Evolutionary conservation across 2,797 vertebrate species (phyloP).

Genomic region (Parotocinclus haroldoi): DNA sequence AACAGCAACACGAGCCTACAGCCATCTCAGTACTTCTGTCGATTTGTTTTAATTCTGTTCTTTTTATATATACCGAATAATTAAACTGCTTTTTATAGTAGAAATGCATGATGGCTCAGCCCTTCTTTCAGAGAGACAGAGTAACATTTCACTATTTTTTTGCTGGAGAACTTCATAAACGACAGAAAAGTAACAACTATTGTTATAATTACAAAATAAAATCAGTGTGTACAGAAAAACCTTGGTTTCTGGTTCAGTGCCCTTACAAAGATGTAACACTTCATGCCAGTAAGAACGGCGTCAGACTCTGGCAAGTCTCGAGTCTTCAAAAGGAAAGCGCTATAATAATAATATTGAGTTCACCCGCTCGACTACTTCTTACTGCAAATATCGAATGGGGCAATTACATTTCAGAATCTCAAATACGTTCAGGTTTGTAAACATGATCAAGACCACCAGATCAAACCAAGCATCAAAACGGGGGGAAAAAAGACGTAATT

Average conservation of each 20-base stretch:
- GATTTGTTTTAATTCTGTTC: conserved; percentile 65
- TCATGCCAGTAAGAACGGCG: too few species aligned
- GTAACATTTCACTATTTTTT: conserved; percentile 78
- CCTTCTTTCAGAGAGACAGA: conserved; percentile 69
- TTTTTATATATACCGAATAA: conserved; percentile 66
- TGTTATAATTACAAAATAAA: conserved; percentile 84
- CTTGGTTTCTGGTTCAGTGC: conserved; percentile 54
- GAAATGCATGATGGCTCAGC: conserved; percentile 71
- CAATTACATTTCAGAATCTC: too few species aligned
- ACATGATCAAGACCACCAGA: too few species aligned
- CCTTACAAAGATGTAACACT: background rate
- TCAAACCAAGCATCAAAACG: too few species aligned
- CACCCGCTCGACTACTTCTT: too few species aligned
- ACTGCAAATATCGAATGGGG: too few species aligned
- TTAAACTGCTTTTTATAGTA: conserved; percentile 87
- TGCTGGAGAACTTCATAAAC: conserved; percentile 79
- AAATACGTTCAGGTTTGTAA: too few species aligned
- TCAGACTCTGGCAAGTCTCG: too few species aligned
- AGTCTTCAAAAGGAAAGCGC: too few species aligned
- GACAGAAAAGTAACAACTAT: conserved; percentile 72
- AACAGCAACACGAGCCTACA: conserved; percentile 62
- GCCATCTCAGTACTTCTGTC: conserved; percentile 69
- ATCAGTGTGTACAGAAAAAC: conserved; percentile 55
- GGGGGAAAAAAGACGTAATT: too few species aligned
- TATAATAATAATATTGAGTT: too few species aligned